phyloP scores from a whole-genome alignment of 2,888 invertebrate species.

The Metallyticus violacea region DNA sequence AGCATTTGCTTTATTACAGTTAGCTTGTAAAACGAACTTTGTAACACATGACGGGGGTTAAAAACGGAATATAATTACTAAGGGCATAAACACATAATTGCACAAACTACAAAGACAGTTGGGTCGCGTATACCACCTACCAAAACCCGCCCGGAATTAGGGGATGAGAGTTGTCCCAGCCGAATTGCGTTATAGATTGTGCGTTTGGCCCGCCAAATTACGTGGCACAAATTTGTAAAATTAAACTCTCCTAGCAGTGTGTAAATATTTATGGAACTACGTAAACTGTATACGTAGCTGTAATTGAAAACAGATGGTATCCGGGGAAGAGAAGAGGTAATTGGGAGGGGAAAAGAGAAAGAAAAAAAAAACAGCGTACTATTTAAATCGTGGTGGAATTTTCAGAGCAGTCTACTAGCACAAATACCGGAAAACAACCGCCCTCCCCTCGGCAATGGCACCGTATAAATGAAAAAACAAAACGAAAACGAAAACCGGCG shows the following conservation, averaged over 20 bases:
- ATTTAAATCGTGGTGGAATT: not conserved
- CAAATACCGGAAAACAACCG: not conserved
- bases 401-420: not conserved
- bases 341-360: not conserved
- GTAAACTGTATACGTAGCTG: not conserved
- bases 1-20: not conserved
- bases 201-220: not conserved
- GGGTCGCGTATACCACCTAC: not conserved
- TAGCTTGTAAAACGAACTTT: not conserved
- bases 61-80: not conserved
- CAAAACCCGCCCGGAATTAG: not conserved
- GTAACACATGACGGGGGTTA: not conserved
- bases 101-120: not conserved
- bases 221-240: not conserved
- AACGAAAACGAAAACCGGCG: not conserved
- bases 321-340: not conserved
- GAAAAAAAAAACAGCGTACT: not conserved
- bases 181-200: not conserved
- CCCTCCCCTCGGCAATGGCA: not conserved
- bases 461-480: not conserved
- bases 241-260: not conserved
- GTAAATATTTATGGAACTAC: slow-evolving; percentile 7
- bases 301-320: slow-evolving; percentile 13
- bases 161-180: not conserved
- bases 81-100: not conserved